These are phyloP conservation scores for Altica lythri DNA, from an alignment of 2,888 invertebrate species.

Conservation along the genomic window DNA sequence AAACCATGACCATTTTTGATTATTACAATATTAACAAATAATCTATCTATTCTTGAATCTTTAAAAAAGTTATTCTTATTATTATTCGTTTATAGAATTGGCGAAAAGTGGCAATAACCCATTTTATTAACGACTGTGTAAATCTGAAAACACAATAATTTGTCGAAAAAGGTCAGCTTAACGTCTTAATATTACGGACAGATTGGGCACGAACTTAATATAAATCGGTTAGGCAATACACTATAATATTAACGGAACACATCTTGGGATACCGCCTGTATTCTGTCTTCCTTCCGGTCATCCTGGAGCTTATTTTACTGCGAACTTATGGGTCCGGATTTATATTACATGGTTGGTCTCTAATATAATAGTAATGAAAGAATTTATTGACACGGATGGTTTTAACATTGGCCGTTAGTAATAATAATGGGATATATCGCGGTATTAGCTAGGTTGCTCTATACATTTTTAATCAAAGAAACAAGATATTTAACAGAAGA, in stretches of 20 bases:
- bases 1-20: no score
- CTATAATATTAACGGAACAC: constrained; percentile 34
- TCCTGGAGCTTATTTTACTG: constrained; percentile 15
- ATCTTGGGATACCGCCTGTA: constrained; percentile 15
- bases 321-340: background rate
- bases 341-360: constrained; percentile 23
- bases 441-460: no score
- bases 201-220: constrained; percentile 53
- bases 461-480: no score
- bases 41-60: no score
- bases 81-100: no score
- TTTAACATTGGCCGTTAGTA: no score
- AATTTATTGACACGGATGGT: constrained; percentile 20
- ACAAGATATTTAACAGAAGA: no score
- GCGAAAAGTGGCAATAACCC: constrained; percentile 25
- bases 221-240: constrained; percentile 46
- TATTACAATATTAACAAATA: no score
- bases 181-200: constrained; percentile 53
- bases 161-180: constrained; percentile 50
- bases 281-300: constrained; percentile 17
- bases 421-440: no score
- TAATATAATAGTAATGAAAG: constrained; percentile 25
- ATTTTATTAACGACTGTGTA: constrained; percentile 37
- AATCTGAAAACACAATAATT: constrained; percentile 48
- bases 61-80: no score